Evolutionary conservation across 35 echinoderm and acorn worm genomes (phyloP), one percentile per base, ranked within the genome.

Genomic region (Nesometra sesokonis): DNA sequence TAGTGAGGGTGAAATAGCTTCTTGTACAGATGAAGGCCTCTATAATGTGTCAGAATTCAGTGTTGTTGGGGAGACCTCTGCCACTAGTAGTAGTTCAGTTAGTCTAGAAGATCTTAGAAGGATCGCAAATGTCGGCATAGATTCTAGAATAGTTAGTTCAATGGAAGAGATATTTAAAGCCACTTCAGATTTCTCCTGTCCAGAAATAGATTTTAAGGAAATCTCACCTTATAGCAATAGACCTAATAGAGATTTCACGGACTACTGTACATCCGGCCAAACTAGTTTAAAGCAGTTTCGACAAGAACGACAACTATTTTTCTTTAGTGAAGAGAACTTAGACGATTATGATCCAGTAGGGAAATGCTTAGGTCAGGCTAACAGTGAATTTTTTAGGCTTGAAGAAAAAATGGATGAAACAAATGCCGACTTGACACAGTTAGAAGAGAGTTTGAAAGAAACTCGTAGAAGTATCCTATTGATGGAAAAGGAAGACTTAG

Each of bases 281-380:
- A 67, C 52, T 67, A 27, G 52, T 30, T 89, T 93, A 13, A 83
- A 77, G 11, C 84, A 86, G 11, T 97, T 97, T 79, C 89, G 83
- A 39, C 78, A 95, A 67, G 93, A 95, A 52, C 82, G 93, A 27
- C 87, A 88, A 47, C 87, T 97, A n/a, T 93, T 93, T 57, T 93
- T 93, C 46, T 89, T 78, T 5, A 91, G 87, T 57, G 86, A 84
- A 78, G 91, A 93, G 78, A 93, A 87, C n/a, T 27, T 67, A 27
- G 52, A 67, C 23, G 52, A 67, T 27, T 19, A 67, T 11, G 52
- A 67, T 2, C 52, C 52, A 17, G 37, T 97, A 29, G 91, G 88
- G 23, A 87, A 86, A 23, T 86, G 82, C 7, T 90, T 97, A 67
- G 91, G 91, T 0, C 52, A 93, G 40, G 81, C 84, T 17, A 97